Conservation (phyloP, 2,113 vertebrate genomes). For the Nothoprocta perdicaria region DNA sequence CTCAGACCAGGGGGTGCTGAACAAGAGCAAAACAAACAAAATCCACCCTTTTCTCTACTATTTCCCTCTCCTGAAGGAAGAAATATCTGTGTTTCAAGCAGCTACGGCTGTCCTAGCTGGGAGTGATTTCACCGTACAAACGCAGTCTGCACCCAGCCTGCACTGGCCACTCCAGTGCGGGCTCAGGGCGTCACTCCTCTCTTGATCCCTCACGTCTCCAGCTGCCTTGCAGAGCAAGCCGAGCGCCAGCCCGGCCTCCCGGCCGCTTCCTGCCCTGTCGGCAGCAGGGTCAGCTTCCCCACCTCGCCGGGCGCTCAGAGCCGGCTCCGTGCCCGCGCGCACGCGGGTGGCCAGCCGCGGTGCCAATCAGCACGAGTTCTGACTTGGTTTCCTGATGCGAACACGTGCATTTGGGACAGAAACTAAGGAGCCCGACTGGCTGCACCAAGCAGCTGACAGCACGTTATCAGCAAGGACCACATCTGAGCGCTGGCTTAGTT, state of each 20-base stretch:
- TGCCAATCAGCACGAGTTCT: not conserved
- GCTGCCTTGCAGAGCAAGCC: not conserved
- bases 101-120: fast-evolving
- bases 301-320: fast-evolving
- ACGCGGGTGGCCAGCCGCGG: fast-evolving
- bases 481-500: not conserved
- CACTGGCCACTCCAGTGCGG: not conserved
- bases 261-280: not conserved
- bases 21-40: not conserved
- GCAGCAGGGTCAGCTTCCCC: not conserved
- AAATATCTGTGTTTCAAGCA: not conserved
- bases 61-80: not conserved
- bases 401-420: not conserved
- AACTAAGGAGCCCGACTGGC: not conserved
- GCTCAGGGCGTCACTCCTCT: not conserved
- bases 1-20: not conserved
- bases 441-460: not conserved
- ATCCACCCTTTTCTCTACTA: not conserved
- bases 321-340: too few species aligned
- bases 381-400: not conserved
- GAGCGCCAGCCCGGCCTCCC: not conserved
- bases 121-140: not conserved
- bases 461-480: not conserved
- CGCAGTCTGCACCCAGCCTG: not conserved
- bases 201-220: not conserved